These are phyloP conservation scores for Lepidochitona cinerea DNA, from an alignment of 2,888 invertebrate species.

Conservation along the genomic window DNA sequence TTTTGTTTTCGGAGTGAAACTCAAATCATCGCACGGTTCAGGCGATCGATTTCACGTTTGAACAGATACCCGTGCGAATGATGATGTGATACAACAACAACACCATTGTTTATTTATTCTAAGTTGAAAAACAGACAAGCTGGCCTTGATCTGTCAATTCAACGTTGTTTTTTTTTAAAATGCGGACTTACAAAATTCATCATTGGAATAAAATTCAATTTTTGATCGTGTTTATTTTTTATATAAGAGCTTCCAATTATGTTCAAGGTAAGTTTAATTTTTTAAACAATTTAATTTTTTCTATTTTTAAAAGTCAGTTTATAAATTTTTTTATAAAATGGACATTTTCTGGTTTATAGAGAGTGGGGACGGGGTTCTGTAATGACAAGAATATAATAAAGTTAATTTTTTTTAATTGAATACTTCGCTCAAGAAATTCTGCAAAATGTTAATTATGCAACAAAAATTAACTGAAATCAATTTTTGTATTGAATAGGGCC, in stretches of 20 bases:
- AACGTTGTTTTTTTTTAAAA: not conserved
- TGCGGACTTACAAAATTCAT: not conserved
- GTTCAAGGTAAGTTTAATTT: not conserved
- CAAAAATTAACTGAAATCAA: not conserved
- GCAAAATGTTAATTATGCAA: no score
- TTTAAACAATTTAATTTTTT: not conserved
- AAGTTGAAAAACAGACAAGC: not conserved
- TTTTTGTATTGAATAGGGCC: not conserved
- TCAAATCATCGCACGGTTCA: no score
- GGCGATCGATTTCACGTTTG: no score
- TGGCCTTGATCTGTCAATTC: not conserved
- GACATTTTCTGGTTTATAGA: not conserved
- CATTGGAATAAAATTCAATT: not conserved
- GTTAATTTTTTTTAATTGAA: no score
- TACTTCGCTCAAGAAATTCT: no score
- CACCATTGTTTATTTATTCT: not conserved
- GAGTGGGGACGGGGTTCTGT: not conserved
- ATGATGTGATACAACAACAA: no score
- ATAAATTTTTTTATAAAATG: not conserved
- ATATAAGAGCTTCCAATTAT: not conserved
- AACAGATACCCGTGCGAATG: no score
- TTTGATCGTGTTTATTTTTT: not conserved
- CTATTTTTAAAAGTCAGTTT: not conserved
- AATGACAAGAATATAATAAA: no score
- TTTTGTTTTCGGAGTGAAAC: no score